phyloP scores from a whole-genome alignment of 2,113 vertebrate genomes.

The Tretioscincus oriximinensis region DNA sequence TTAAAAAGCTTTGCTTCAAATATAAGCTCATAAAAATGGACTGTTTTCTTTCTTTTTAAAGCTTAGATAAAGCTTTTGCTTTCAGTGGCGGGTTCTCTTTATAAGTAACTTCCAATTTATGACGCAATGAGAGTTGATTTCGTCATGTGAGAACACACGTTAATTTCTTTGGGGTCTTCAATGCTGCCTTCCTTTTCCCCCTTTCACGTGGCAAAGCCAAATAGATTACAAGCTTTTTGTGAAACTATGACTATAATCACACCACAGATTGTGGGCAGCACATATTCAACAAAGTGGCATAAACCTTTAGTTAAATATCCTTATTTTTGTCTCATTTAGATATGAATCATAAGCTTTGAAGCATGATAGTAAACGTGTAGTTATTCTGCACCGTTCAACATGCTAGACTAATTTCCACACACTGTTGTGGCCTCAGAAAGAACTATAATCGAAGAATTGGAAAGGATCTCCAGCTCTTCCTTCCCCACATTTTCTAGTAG shows the following conservation, averaged over 20 bases:
- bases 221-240: background rate
- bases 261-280: background rate
- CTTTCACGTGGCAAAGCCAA: background rate
- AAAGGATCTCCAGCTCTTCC: too few relatives aligned
- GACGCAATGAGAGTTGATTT: conserved; percentile 42
- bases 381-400: too few relatives aligned
- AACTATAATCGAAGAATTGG: too few relatives aligned
- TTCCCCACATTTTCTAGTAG: too few relatives aligned
- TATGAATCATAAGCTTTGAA: too few relatives aligned
- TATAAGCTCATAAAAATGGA: conserved; percentile 71
- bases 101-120: conserved; percentile 47
- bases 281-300: background rate
- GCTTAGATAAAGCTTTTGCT: background rate
- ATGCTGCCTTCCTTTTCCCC: too few relatives aligned
- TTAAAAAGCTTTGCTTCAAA: conserved; percentile 71
- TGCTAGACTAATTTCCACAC: too few relatives aligned
- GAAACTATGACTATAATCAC: background rate
- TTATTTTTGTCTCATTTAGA: too few relatives aligned
- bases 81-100: conserved; percentile 52
- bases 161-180: background rate
- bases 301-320: background rate
- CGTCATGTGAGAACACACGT: too few relatives aligned
- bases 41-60: conserved; percentile 63
- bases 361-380: too few relatives aligned
- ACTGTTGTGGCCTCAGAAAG: too few relatives aligned